Base-by-base conservation (phyloP, 2,797 vertebrate species). In the Acridotheres tristis region DNA sequence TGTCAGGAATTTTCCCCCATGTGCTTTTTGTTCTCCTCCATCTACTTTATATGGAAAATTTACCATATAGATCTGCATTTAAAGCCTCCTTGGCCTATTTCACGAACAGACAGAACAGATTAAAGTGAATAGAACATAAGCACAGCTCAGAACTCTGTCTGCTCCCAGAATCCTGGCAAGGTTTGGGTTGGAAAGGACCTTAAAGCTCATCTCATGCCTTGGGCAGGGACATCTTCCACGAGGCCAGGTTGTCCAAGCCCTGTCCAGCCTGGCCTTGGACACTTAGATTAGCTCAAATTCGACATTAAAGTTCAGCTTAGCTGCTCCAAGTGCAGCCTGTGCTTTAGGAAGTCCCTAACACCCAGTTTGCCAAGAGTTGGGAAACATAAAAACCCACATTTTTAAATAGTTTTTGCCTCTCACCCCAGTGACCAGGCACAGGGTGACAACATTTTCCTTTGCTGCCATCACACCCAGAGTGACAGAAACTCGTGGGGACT, bases 391-490 rank as follows among this genome's bases (percentile, higher is more conserved):
- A 25, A 3, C 4, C 4, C 23, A 20, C 15, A 2, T 32, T 59
- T 67, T 18, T 1, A 1, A 6, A 3, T 0, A 20, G 4, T 4
- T 32, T 5, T 25, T 38, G 38, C 38, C 45, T 13, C 40, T 11
- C 43, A 55, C 9, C 20, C 11, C 53, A 34, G 76, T 4, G 20
- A 16, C 21, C 30, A 7, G n/a, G 40, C 40, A 40, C 40, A 16
- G 40, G 13, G 48, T 27, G 18, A 16, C 2, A 1, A 16, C 2
- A 1, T 38, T 30, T 10, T 20, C n/a, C 12, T 7, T 0, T 6
- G 48, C 47, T 67, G 69, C 88, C 67, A 5, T 3, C 66, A 5
- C 65, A 9, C 50, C 75, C 13, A 1, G 15, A 1, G 15, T 3
- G 22, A 25, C 90, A 47, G 36, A 12, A 14, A 25, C 7, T 2